These are phyloP conservation scores for Oligia latruncula DNA, from an alignment of 2,888 invertebrate species.

Conservation along the genomic window DNA sequence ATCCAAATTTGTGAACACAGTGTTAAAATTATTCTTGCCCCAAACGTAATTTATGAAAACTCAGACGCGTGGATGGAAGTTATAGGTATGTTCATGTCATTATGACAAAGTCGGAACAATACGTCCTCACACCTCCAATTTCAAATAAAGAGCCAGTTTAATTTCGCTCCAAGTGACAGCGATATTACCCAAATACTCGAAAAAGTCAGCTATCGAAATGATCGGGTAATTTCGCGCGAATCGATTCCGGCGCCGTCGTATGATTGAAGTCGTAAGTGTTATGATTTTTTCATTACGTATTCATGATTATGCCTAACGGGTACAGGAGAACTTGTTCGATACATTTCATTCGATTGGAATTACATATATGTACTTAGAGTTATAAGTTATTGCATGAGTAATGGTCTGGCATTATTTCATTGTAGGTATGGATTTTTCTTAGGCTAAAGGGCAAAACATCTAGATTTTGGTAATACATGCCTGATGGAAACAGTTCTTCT, in stretches of 20 bases:
- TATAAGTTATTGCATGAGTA: background rate
- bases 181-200: conserved; percentile 37
- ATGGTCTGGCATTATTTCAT: background rate
- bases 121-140: conserved; percentile 49
- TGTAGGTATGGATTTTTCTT: background rate
- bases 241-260: conserved; percentile 31
- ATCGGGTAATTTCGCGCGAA: conserved; percentile 41
- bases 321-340: conserved; percentile 27
- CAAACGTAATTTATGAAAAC: conserved; percentile 18
- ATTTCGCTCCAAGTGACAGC: conserved; percentile 30
- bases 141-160: conserved; percentile 32
- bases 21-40: conserved; percentile 2
- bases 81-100: conserved; percentile 30
- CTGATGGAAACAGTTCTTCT: background rate
- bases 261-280: conserved; percentile 37
- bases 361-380: background rate
- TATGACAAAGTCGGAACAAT: conserved; percentile 28
- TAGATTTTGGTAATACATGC: background rate
- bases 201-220: conserved; percentile 49
- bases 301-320: conserved; percentile 38
- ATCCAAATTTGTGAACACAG: too few relatives aligned
- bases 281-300: conserved; percentile 48
- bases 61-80: background rate
- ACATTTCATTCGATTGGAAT: conserved; percentile 16
- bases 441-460: background rate